Evolutionary conservation across 2,888 invertebrate genomes (phyloP).

Genomic region (Mystacides longicornis): DNA sequence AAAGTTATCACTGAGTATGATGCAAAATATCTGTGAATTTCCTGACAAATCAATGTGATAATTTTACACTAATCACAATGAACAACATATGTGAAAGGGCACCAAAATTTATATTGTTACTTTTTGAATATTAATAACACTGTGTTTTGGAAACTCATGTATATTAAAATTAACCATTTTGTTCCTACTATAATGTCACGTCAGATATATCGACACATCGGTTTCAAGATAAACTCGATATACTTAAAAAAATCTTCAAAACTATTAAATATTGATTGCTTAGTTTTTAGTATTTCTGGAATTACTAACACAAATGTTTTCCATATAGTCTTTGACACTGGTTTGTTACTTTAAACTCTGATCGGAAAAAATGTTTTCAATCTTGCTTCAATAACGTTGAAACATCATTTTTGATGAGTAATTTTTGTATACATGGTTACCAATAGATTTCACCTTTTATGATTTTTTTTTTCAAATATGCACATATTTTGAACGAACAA

Average conservation of each 20-base stretch:
- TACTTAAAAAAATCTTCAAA: not conserved
- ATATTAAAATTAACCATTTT: slow-evolving; percentile 1
- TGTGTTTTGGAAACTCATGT: not conserved
- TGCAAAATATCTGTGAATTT: slow-evolving; percentile 2
- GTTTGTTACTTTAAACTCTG: too few relatives aligned
- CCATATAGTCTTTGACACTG: too few relatives aligned
- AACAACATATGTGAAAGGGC: not conserved
- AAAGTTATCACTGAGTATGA: not conserved
- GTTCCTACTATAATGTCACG: too few relatives aligned
- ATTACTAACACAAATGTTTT: too few relatives aligned
- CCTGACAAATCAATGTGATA: not conserved
- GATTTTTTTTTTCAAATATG: too few relatives aligned
- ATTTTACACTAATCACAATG: not conserved
- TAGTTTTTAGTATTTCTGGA: too few relatives aligned
- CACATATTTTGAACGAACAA: too few relatives aligned
- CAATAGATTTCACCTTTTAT: too few relatives aligned
- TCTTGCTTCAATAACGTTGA: too few relatives aligned
- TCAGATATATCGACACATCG: not conserved
- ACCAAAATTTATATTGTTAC: not conserved
- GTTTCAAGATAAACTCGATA: not conserved
- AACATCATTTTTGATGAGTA: too few relatives aligned
- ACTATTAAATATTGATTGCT: not conserved
- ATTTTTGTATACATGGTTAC: too few relatives aligned
- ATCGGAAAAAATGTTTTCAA: too few relatives aligned
- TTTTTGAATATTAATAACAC: not conserved